Conservation (phyloP, 2,113 vertebrate genomes). For the Datnioides undecimradiatus region DNA sequence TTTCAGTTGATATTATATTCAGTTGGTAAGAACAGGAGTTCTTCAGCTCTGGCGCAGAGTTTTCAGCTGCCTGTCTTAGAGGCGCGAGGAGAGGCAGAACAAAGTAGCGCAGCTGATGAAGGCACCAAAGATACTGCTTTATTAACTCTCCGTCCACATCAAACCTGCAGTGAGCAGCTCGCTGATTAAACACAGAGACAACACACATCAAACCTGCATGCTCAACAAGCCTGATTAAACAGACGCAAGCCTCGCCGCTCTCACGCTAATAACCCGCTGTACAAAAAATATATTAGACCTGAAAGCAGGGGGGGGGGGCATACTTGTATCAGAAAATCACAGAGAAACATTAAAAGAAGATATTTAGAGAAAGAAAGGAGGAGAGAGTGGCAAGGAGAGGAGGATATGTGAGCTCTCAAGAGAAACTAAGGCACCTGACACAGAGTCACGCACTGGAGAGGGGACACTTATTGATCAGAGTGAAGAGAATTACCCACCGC, state of each 20-base stretch:
- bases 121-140: conserved; percentile 82
- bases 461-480: conserved; percentile 80
- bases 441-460: conserved; percentile 74
- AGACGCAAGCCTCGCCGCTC: conserved; percentile 62
- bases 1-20: too few relatives aligned
- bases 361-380: conserved; percentile 68
- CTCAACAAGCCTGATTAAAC: conserved; percentile 84
- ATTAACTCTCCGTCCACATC: conserved; percentile 86
- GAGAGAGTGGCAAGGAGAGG: conserved; percentile 43
- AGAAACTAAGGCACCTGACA: conserved; percentile 71
- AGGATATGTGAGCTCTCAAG: conserved; percentile 49
- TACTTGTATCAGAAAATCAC: conserved; percentile 72
- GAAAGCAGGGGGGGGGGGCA: conserved; percentile 50
- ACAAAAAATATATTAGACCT: conserved; percentile 69
- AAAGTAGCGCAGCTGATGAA: conserved; percentile 82
- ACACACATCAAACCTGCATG: conserved; percentile 84
- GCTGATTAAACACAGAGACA: conserved; percentile 85
- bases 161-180: conserved; percentile 80
- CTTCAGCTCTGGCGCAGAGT: conserved; percentile 23
- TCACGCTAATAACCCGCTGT: conserved; percentile 79
- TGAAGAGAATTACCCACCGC: conserved; percentile 52
- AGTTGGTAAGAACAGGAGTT: conserved; percentile 10
- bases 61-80: conserved; percentile 65
- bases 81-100: conserved; percentile 65
- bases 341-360: conserved; percentile 73